Percentiles rank a stretch among this genome's conserved stretches.
phyloP scores from a whole-genome alignment of 2,797 vertebrate species.

The Hozukius guyotensis region DNA sequence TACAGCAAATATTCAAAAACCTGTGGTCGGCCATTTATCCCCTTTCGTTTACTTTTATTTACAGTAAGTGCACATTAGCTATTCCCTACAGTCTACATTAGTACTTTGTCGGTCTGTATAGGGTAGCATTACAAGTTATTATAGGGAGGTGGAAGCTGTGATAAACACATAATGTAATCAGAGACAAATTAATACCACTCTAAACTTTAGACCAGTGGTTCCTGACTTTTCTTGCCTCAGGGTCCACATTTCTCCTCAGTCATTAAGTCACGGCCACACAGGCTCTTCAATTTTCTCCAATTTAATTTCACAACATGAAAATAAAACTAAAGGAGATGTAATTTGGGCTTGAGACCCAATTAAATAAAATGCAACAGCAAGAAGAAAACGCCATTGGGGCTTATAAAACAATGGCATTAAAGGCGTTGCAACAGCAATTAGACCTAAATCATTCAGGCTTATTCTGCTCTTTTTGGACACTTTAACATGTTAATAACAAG shows the following conservation, averaged over 20 bases:
- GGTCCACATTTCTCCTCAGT: neutral
- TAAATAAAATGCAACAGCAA: neutral
- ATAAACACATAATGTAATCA: conserved; percentile 6
- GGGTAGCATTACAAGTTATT: neutral
- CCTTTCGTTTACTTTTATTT: neutral
- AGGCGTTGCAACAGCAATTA: neutral
- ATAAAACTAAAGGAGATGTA: neutral
- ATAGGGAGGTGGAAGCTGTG: neutral
- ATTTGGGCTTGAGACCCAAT: neutral
- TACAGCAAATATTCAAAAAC: neutral
- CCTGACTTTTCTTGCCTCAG: neutral
- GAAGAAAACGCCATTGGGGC: neutral
- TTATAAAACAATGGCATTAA: neutral
- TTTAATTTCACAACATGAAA: neutral
- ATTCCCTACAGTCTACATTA: neutral
- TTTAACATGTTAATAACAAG: neutral
- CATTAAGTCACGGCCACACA: neutral
- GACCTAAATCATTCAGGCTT: neutral
- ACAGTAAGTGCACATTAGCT: neutral
- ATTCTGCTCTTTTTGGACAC: neutral
- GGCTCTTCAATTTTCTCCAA: neutral
- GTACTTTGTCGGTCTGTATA: neutral
- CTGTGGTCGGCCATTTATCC: neutral
- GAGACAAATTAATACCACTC: conserved; percentile 4
- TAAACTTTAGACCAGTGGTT: neutral